Percentiles rank a stretch among this genome's conserved stretches.
These are phyloP conservation scores for Drosophila recens DNA, from an alignment of 2,888 invertebrate genomes.

Conservation along the genomic window DNA sequence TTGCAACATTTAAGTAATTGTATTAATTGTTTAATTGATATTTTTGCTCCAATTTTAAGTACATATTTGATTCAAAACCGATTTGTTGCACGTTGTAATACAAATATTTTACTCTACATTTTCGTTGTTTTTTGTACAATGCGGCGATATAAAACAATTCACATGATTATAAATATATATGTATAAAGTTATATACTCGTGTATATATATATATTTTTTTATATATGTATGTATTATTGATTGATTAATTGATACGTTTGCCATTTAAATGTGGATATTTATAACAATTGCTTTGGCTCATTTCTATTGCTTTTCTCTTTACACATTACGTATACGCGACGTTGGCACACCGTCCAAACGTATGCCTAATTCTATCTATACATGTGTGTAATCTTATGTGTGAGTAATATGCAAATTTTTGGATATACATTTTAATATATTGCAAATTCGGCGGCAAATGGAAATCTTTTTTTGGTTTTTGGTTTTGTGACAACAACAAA, in stretches of 20 bases:
- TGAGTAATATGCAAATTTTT: constrained; percentile 58
- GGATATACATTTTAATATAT: constrained; percentile 42
- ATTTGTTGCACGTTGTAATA: constrained; percentile 34
- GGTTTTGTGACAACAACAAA: constrained; percentile 31
- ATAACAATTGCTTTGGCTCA: constrained; percentile 64
- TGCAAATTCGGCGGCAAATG: constrained; percentile 34
- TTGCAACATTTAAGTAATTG: constrained; percentile 50
- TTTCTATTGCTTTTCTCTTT: constrained; percentile 44
- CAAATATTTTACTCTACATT: constrained; percentile 29
- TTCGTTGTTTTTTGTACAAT: constrained; percentile 65
- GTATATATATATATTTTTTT: constrained; percentile 1
- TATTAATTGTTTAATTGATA: constrained; percentile 24
- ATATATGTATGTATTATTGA: constrained; percentile 43
- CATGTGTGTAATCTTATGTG: constrained; percentile 6
- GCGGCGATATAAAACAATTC: constrained; percentile 52
- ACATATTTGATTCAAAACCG: constrained; percentile 46
- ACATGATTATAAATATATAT: constrained; percentile 32
- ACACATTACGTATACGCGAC: constrained; percentile 54
- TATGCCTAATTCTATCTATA: constrained; percentile 18
- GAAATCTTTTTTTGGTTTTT: constrained; percentile 33
- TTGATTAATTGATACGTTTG: constrained; percentile 56
- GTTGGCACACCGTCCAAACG: constrained; percentile 36
- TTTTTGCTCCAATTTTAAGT: constrained; percentile 38
- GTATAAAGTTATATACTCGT: constrained; percentile 10
- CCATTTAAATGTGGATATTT: constrained; percentile 60